A percentile compares a stretch with the other conserved stretches of the same genome.
These are phyloP conservation scores for Lagocephalus sceleratus DNA, from an alignment of 2,797 vertebrate species.

Conservation along the genomic window DNA sequence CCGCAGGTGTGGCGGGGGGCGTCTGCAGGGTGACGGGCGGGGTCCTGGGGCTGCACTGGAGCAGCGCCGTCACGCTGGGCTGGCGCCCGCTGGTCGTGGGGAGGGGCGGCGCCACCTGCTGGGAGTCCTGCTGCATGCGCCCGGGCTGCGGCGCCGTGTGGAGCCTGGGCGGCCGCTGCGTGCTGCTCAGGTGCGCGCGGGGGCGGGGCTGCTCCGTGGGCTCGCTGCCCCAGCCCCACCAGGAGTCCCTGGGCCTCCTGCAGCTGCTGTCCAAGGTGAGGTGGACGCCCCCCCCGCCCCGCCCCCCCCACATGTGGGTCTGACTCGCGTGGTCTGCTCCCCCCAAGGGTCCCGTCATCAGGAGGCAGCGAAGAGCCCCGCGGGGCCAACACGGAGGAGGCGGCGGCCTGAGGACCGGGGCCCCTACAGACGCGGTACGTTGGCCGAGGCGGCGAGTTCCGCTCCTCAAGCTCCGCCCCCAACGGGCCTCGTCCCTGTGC, in stretches of 20 bases:
- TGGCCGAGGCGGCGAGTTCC: too few relatives aligned
- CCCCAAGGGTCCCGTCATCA: constrained; percentile 36
- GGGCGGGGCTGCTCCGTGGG: constrained; percentile 71
- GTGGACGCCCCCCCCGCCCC: too few relatives aligned
- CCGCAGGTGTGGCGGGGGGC: constrained; percentile 58
- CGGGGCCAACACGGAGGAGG: neutral
- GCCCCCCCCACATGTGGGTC: too few relatives aligned
- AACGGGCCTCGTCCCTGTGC: constrained; percentile 5
- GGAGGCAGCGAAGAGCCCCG: constrained; percentile 37
- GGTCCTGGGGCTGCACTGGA: constrained; percentile 76
- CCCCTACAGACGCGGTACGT: constrained; percentile 40
- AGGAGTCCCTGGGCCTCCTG: constrained; percentile 74
- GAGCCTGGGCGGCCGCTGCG: constrained; percentile 85
- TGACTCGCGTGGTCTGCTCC: too few relatives aligned
- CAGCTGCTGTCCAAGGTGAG: constrained; percentile 70
- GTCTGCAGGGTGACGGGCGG: constrained; percentile 76
- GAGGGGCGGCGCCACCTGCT: constrained; percentile 66
- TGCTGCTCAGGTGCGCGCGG: constrained; percentile 82
- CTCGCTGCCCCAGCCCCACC: constrained; percentile 65
- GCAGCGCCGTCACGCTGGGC: constrained; percentile 66
- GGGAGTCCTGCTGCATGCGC: constrained; percentile 84
- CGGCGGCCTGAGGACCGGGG: neutral
- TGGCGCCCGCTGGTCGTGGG: constrained; percentile 72
- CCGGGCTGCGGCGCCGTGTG: constrained; percentile 85
- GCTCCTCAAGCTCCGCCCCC: too few relatives aligned